Evolutionary conservation across 2,888 invertebrate species (phyloP), one percentile per base, ranked within the genome.

Genomic region (Malachius bipustulatus): DNA sequence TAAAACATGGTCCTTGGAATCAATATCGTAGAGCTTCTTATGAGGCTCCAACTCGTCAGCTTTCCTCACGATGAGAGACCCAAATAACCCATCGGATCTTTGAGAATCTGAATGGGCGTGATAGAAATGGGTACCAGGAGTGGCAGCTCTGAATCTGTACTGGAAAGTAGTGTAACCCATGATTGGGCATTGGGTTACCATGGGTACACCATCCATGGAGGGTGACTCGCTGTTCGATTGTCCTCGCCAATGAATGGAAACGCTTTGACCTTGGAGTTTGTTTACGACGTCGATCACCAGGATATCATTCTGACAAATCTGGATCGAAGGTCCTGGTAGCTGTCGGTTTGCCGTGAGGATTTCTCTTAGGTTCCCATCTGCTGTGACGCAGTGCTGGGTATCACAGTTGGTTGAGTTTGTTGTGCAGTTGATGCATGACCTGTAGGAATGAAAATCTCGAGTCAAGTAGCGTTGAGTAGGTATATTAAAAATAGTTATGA

Each of bases 201-300:
- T 71, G 0, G 82, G 77, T 3, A 76, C 77, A 2, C 82, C 82
- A 46, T 83, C 82, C 80, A 82, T 81, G 49, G 69, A 75, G 0
- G 80, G 80, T 2, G 77, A 70, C 70, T 48, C 67, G 60, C 57
- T 74, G 72, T 48, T 66, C 49, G 75, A 78, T 44, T 82, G 82
- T 0, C 85, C 87, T 51, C 83, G 77, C 83, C 84, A 87, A 54
- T 87, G 85, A 6, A 87, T 64, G 4, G 77, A 68, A 1, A 78
- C 58, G 32, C 75, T 76, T 50, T 78, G 73, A 14, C 75, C 75
- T 1, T 75, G 73, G 35, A 84, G 63, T 47, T 70, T 71, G 51
- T 84, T 84, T 32, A 70, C 65, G 1, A 84, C 77, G 54, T 82
- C 79, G 1, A 83, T 77, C 0, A 82, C 67, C 2, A 85, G 63